These are phyloP conservation scores for Progne subis DNA, from an alignment of 2,113 vertebrate genomes.

Conservation along the genomic window DNA sequence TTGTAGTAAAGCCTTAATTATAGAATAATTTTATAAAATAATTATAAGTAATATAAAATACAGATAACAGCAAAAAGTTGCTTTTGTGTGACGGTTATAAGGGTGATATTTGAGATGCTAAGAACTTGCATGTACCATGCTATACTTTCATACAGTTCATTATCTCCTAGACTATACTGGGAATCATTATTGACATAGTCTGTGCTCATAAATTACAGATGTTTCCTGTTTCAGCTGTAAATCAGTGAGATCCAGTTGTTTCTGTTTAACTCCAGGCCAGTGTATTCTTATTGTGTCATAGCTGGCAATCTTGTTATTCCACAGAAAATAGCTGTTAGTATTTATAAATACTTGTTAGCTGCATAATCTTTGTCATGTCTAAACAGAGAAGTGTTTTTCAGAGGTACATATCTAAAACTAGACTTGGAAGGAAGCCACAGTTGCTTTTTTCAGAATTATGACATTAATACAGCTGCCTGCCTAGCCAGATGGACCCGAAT, in stretches of 20 bases:
- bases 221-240: conserved; percentile 61
- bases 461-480: not conserved
- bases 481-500: not conserved
- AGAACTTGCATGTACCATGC: not conserved
- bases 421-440: conserved; percentile 32
- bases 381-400: conserved; percentile 44
- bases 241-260: conserved; percentile 29
- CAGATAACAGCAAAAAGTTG: not conserved
- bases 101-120: not conserved
- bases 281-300: conserved; percentile 30
- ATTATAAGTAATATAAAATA: not conserved
- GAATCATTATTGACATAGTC: not conserved
- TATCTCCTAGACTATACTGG: not conserved
- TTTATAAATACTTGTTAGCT: conserved; percentile 47
- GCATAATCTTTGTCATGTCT: not conserved
- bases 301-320: conserved; percentile 7
- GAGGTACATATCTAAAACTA: conserved; percentile 42
- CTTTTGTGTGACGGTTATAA: not conserved
- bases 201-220: conserved; percentile 45
- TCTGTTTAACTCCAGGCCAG: not conserved
- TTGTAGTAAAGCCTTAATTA: not conserved
- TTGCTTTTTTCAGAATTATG: not conserved
- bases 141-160: not conserved
- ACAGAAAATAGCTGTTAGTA: conserved; percentile 25
- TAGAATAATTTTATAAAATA: not conserved